phyloP scores from a whole-genome alignment of 2,113 vertebrate species.

The Ictidomys tridecemlineatus region DNA sequence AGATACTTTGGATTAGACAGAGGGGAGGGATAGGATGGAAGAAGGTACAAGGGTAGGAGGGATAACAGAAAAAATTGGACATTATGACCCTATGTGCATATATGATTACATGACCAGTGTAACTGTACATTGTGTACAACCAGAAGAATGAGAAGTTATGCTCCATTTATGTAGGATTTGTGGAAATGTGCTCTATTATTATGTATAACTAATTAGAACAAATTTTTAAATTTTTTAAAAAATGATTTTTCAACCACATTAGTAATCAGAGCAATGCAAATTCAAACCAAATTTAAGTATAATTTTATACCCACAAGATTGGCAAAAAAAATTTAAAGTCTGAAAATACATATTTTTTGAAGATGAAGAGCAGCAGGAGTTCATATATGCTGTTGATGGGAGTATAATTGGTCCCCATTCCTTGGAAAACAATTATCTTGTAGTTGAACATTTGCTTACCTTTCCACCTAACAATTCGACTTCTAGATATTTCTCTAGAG shows the following conservation, averaged over 20 bases:
- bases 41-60: too few species aligned
- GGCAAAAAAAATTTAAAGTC: constrained; percentile 43
- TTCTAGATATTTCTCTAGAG: constrained; percentile 40
- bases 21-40: too few species aligned
- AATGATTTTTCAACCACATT: constrained; percentile 21
- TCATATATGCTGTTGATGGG: background rate
- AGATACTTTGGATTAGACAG: too few species aligned
- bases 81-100: too few species aligned
- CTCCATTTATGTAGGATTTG: too few species aligned
- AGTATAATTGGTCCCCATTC: background rate
- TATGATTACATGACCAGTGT: too few species aligned
- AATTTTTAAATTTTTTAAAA: too few species aligned
- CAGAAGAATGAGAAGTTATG: too few species aligned
- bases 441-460: constrained; percentile 49
- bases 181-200: too few species aligned
- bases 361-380: background rate
- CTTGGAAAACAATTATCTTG: constrained; percentile 43
- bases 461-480: constrained; percentile 13
- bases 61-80: too few species aligned
- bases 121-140: too few species aligned
- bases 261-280: constrained; percentile 64
- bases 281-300: constrained; percentile 61
- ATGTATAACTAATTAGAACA: too few species aligned
- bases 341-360: constrained; percentile 51
- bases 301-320: constrained; percentile 46